Conservation (phyloP, 2,888 invertebrate genomes). For the Xanthorhoe designata region DNA sequence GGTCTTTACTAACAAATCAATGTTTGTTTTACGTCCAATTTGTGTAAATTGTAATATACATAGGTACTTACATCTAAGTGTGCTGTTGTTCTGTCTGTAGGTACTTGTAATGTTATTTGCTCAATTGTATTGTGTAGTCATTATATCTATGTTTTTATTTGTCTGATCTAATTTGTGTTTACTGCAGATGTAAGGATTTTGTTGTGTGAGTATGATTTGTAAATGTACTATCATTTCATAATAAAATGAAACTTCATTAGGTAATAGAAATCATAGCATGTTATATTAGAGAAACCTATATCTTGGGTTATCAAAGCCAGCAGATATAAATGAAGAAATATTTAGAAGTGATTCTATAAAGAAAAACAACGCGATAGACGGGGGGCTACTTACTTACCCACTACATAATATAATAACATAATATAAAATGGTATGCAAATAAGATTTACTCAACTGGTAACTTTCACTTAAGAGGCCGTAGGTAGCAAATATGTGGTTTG, state of each 20-base stretch:
- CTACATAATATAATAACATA: too few species aligned
- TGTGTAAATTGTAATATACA: neutral
- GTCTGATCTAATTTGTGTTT: conserved; percentile 15
- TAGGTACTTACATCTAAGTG: neutral
- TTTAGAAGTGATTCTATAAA: too few species aligned
- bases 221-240: neutral
- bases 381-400: too few species aligned
- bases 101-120: conserved; percentile 8
- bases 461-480: too few species aligned
- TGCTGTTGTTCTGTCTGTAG: neutral
- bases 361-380: too few species aligned
- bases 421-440: too few species aligned
- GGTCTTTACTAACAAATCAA: conserved; percentile 53
- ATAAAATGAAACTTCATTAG: neutral
- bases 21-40: neutral
- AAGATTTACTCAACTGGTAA: too few species aligned
- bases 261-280: neutral
- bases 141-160: conserved; percentile 12
- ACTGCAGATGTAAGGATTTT: neutral
- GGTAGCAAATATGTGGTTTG: too few species aligned
- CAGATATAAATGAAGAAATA: too few species aligned
- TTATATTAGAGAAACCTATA: too few species aligned
- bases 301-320: too few species aligned
- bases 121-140: conserved; percentile 14
- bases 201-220: conserved; percentile 16